Evolutionary conservation across 1,140 invertebrate genomes (phyloP).

Genomic region (Wiebesia pumilae): DNA sequence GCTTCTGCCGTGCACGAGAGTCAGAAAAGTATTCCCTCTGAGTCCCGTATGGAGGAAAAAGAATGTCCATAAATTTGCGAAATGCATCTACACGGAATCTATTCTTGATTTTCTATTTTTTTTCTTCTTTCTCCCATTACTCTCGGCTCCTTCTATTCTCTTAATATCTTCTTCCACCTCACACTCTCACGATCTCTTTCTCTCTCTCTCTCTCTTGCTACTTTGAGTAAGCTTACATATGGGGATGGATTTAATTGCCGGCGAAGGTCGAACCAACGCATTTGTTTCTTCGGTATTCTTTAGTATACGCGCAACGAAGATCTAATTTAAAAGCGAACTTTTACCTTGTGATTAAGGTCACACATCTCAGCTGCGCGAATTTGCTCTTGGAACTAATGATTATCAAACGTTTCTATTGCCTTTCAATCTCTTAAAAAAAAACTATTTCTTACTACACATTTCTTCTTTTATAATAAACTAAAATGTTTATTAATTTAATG

Average conservation of each 20-base stretch:
- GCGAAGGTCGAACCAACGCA: background rate
- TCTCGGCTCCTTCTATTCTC: background rate
- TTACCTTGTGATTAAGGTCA: slow-evolving; percentile 23
- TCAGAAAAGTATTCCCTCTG: background rate
- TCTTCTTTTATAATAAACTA: no score
- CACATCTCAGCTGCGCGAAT: background rate
- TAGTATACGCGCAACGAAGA: background rate
- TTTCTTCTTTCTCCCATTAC: background rate
- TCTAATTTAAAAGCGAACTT: slow-evolving; percentile 33
- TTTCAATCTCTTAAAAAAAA: background rate
- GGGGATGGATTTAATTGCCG: slow-evolving; percentile 31
- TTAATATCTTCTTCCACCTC: no score
- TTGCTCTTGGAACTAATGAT: slow-evolving; percentile 5
- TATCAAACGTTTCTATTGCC: slow-evolving; percentile 8
- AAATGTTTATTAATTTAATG: no score
- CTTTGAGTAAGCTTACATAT: background rate
- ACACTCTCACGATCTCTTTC: no score
- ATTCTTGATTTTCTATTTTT: background rate
- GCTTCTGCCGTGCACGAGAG: no score
- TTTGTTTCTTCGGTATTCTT: background rate
- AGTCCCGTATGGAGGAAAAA: background rate
- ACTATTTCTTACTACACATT: background rate
- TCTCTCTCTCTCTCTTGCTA: background rate
- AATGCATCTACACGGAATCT: background rate
- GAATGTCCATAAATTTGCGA: slow-evolving; percentile 4